Conservation (phyloP, 2,797 vertebrate species). For the Hozukius guyotensis region DNA sequence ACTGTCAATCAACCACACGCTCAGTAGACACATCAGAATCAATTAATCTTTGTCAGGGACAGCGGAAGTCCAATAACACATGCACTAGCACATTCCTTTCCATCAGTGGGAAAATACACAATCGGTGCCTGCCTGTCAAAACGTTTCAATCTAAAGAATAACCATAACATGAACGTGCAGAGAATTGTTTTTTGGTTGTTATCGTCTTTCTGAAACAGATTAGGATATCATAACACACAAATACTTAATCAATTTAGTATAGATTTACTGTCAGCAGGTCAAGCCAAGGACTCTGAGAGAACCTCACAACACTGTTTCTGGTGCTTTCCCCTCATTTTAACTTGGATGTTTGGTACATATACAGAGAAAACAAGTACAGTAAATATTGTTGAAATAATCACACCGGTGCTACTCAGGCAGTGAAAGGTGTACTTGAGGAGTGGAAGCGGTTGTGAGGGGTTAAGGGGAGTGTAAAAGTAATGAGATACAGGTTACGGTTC, state of each 20-base stretch:
- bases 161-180: background rate
- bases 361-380: background rate
- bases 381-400: slow-evolving; percentile 11
- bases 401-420: background rate
- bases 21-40: slow-evolving; percentile 22
- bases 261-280: slow-evolving; percentile 30
- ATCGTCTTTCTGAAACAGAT: slow-evolving; percentile 14
- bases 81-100: background rate
- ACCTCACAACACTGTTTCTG: background rate
- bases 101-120: background rate
- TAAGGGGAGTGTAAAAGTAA: slow-evolving; percentile 64
- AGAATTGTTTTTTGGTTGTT: background rate
- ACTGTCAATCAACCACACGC: slow-evolving; percentile 9
- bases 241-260: background rate
- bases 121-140: slow-evolving; percentile 1
- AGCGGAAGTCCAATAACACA: background rate
- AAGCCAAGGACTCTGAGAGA: background rate
- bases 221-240: slow-evolving; percentile 11
- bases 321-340: background rate
- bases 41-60: slow-evolving; percentile 7
- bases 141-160: slow-evolving; percentile 22
- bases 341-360: background rate
- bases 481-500: slow-evolving; percentile 73
- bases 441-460: slow-evolving; percentile 36
- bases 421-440: slow-evolving; percentile 34